These are phyloP conservation scores for Spisula subtruncata DNA, from an alignment of 2,888 invertebrate genomes.

Conservation along the genomic window DNA sequence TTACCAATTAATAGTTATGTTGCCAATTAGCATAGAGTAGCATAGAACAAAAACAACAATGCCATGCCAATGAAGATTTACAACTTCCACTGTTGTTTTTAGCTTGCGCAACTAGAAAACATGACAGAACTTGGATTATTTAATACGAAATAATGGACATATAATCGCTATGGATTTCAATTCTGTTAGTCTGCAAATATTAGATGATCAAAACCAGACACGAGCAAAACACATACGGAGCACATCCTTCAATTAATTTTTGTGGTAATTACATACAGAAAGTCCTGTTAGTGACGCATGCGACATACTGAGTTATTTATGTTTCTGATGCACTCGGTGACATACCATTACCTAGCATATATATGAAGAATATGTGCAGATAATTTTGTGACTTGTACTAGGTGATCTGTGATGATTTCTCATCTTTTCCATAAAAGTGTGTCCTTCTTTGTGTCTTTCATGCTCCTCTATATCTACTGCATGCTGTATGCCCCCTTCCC, in stretches of 20 bases:
- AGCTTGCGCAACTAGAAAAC: neutral
- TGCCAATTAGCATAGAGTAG: conserved; percentile 18
- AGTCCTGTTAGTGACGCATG: too few species aligned
- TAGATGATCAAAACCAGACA: neutral
- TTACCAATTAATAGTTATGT: neutral
- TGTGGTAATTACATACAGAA: neutral
- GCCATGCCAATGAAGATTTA: neutral
- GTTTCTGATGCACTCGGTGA: too few species aligned
- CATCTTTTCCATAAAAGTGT: too few species aligned
- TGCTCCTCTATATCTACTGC: too few species aligned
- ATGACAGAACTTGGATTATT: neutral
- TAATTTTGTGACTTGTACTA: too few species aligned
- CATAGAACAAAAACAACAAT: neutral
- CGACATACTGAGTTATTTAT: too few species aligned
- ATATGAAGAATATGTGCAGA: too few species aligned
- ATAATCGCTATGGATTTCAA: neutral
- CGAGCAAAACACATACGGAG: neutral
- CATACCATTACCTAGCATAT: too few species aligned
- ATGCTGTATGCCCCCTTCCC: too few species aligned
- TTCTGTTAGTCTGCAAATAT: neutral
- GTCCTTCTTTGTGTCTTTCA: too few species aligned
- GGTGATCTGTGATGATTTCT: too few species aligned
- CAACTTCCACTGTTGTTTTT: neutral
- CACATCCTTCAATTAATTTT: neutral
- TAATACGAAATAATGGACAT: neutral